These are phyloP conservation scores for Mus minutoides DNA, from an alignment of 2,797 vertebrate species.

Conservation along the genomic window DNA sequence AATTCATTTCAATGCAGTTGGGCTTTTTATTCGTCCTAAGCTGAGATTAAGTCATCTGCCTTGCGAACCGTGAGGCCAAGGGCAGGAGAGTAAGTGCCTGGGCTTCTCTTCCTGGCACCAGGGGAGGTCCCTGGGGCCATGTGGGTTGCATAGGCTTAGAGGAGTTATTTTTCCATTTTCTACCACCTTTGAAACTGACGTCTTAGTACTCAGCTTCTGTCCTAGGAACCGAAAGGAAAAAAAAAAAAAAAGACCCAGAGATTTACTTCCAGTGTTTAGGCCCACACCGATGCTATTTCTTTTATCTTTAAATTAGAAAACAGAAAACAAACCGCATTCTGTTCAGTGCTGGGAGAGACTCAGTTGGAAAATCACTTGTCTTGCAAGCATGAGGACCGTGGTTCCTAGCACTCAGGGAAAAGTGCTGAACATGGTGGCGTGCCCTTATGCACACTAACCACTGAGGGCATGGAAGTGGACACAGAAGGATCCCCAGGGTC, in stretches of 20 bases:
- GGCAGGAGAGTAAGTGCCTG: fast-evolving
- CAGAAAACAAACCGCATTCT: neutral
- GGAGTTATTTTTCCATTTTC: neutral
- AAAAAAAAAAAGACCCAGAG: neutral
- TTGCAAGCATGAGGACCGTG: neutral
- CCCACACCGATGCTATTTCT: constrained; percentile 63
- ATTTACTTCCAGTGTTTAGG: constrained; percentile 65
- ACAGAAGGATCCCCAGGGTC: neutral
- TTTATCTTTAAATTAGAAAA: constrained; percentile 54
- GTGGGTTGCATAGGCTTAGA: neutral
- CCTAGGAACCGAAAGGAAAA: fast-evolving
- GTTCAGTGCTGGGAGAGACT: neutral
- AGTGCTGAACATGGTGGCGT: neutral
- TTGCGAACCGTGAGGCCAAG: neutral
- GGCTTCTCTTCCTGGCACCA: neutral
- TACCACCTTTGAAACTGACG: constrained; percentile 13
- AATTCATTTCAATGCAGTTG: constrained; percentile 39
- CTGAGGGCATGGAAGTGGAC: neutral
- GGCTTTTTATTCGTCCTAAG: constrained; percentile 64
- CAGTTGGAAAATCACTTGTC: neutral
- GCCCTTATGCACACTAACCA: neutral
- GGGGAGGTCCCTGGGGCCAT: neutral
- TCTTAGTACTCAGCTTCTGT: constrained; percentile 30
- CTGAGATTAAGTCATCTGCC: constrained; percentile 9
- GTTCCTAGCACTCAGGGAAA: neutral